These are phyloP conservation scores for Lagopus muta DNA, from an alignment of 2,113 vertebrate species.

Conservation along the genomic window DNA sequence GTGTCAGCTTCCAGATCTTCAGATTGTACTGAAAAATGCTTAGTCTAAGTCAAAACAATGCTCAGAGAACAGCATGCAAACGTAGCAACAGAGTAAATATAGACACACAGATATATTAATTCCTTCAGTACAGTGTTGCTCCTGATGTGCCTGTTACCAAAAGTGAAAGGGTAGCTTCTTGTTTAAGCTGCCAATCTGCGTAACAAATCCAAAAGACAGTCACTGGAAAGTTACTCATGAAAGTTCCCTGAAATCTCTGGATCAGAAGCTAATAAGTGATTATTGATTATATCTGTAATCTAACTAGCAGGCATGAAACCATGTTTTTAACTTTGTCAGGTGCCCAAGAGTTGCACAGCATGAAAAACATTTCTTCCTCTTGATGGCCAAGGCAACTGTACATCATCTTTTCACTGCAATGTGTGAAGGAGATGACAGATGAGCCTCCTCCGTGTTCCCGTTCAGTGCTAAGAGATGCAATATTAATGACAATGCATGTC, in stretches of 20 bases:
- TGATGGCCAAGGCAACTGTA: conserved; percentile 12
- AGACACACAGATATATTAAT: background rate
- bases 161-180: background rate
- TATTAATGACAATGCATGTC: conserved; percentile 12
- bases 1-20: background rate
- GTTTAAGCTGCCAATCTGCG: background rate
- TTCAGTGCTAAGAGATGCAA: background rate
- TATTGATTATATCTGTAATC: background rate
- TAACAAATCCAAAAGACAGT: background rate
- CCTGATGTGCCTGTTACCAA: background rate
- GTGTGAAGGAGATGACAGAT: conserved; percentile 18
- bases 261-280: conserved; percentile 34
- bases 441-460: background rate
- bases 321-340: conserved; percentile 50
- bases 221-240: background rate
- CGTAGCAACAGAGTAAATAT: background rate
- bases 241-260: conserved; percentile 4
- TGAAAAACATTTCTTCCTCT: background rate
- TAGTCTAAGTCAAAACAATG: background rate
- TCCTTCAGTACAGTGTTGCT: background rate
- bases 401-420: background rate
- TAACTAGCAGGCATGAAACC: conserved; percentile 16
- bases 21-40: background rate
- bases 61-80: background rate
- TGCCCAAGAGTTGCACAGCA: conserved; percentile 8